Evolutionary conservation across 2,113 vertebrate genomes (phyloP).

Genomic region (Indri indri): DNA sequence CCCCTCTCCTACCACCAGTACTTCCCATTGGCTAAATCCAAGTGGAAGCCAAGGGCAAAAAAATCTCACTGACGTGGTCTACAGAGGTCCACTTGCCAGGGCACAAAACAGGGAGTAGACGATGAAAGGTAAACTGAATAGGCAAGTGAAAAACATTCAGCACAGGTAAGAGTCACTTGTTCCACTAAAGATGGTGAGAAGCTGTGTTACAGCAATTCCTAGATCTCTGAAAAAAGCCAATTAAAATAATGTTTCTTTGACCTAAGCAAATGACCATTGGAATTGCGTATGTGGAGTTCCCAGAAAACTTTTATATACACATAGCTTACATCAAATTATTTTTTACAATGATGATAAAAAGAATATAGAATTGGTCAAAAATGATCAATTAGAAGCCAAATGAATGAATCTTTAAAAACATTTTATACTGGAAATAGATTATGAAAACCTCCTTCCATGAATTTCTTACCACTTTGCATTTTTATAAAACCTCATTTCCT

Average conservation of each 20-base stretch:
- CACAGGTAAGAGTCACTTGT: not conserved
- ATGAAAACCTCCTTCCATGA: not conserved
- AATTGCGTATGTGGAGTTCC: not conserved
- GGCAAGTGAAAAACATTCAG: not conserved
- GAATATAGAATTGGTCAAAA: not conserved
- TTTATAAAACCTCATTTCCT: conserved; percentile 29
- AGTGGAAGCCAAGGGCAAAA: not conserved
- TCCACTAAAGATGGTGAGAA: not conserved
- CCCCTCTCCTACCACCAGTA: not conserved
- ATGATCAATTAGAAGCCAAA: not conserved
- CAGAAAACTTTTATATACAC: not conserved
- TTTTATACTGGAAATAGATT: conserved; percentile 33
- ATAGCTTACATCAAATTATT: not conserved
- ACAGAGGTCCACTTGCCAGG: not conserved
- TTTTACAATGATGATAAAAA: not conserved
- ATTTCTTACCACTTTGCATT: conserved; percentile 48
- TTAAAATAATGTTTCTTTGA: not conserved
- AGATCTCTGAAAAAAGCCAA: not conserved
- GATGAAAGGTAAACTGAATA: not conserved
- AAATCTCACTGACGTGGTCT: not conserved
- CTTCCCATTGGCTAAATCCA: not conserved
- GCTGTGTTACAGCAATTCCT: not conserved
- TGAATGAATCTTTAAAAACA: conserved; percentile 11
- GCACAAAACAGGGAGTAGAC: not conserved
- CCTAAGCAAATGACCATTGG: not conserved